phyloP scores from a whole-genome alignment of 53 echinoderm and acorn worm genomes.

The Pentamera pediparva region DNA sequence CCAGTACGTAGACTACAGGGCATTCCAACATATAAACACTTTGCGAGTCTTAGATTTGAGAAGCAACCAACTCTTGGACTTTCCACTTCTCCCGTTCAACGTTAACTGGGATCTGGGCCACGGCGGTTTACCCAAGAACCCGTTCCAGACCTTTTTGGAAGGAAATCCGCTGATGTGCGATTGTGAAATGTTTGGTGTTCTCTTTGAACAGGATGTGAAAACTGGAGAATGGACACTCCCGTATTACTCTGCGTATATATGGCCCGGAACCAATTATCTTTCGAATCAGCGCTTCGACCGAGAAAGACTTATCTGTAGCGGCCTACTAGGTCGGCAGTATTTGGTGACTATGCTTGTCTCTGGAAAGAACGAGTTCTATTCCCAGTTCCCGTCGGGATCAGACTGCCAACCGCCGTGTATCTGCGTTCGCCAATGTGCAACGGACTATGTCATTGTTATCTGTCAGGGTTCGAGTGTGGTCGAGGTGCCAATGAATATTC shows the following conservation, averaged over 20 bases:
- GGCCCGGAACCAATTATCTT: background rate
- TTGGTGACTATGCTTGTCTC: too few relatives aligned
- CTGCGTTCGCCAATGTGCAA: constrained; percentile 1
- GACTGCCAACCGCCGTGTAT: background rate
- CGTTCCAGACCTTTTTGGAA: background rate
- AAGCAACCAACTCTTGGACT: background rate
- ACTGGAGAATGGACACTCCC: background rate
- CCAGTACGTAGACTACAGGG: background rate
- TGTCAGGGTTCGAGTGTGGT: background rate
- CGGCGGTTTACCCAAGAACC: background rate
- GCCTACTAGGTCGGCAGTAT: too few relatives aligned
- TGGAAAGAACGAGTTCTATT: too few relatives aligned
- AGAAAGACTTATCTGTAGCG: background rate
- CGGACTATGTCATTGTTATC: background rate
- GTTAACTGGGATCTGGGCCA: constrained; percentile 5
- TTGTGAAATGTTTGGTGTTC: constrained; percentile 7
- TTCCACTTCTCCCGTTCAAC: background rate
- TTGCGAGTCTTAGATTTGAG: background rate
- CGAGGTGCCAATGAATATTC: background rate
- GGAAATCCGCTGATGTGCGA: constrained; percentile 5
- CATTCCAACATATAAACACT: background rate
- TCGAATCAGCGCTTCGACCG: constrained; percentile 7
- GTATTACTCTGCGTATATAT: background rate
- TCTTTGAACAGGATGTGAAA: background rate
- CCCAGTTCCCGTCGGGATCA: background rate